Evolutionary conservation across 2,797 vertebrate genomes (phyloP).

Genomic region (Hafferia zeledoni): DNA sequence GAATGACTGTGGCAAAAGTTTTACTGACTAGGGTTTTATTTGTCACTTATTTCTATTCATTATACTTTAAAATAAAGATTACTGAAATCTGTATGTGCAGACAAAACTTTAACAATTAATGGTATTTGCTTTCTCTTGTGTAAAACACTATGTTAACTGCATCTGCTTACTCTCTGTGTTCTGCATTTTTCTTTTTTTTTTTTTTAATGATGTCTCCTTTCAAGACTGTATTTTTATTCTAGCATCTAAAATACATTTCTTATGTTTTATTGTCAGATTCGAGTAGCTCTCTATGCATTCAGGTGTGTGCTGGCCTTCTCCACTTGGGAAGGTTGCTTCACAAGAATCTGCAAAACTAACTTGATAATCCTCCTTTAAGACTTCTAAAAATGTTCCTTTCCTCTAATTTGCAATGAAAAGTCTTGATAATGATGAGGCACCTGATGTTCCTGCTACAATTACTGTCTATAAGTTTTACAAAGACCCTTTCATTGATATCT

Average conservation of each 20-base stretch:
- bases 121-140: background rate
- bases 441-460: background rate
- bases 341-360: background rate
- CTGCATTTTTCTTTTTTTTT: background rate
- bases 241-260: background rate
- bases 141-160: background rate
- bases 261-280: background rate
- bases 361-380: background rate
- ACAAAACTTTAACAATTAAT: background rate
- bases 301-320: background rate
- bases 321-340: background rate
- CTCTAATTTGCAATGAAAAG: background rate
- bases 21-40: background rate
- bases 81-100: background rate
- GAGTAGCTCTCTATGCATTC: background rate
- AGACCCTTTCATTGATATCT: background rate
- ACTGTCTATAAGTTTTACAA: background rate
- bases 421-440: background rate
- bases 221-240: background rate
- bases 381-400: background rate
- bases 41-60: background rate
- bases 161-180: background rate
- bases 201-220: background rate
- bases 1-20: background rate
- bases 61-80: background rate